These are phyloP conservation scores for Microcebus murinus DNA, from an alignment of 2,113 vertebrate species.

Conservation along the genomic window DNA sequence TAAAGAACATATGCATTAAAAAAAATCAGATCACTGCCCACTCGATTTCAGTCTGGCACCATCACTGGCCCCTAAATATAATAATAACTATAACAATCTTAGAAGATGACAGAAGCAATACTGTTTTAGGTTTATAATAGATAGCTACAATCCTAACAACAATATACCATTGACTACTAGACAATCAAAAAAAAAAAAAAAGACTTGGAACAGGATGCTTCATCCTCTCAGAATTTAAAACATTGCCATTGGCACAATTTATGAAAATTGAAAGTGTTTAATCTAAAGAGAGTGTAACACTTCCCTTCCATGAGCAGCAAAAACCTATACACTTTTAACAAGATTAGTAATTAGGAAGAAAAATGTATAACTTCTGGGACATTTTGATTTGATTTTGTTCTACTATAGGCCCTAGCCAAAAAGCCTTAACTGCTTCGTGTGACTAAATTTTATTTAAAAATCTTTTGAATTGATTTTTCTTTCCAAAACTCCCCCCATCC, in stretches of 20 bases:
- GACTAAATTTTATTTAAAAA: slow-evolving; percentile 69
- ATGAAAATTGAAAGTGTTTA: slow-evolving; percentile 84
- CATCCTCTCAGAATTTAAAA: slow-evolving; percentile 82
- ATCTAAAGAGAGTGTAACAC: slow-evolving; percentile 74
- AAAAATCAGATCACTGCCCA: slow-evolving; percentile 61
- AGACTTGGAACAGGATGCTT: slow-evolving; percentile 76
- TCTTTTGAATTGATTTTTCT: slow-evolving; percentile 51
- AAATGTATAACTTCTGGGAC: slow-evolving; percentile 27
- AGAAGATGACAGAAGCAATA: slow-evolving; percentile 50
- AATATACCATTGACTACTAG: slow-evolving; percentile 57
- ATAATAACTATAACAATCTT: slow-evolving; percentile 59
- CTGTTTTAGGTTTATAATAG: slow-evolving; percentile 61
- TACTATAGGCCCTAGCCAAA: slow-evolving; percentile 52
- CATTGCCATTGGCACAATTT: slow-evolving; percentile 83
- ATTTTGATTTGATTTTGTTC: slow-evolving; percentile 79
- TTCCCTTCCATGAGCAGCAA: slow-evolving; percentile 50
- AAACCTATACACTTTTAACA: slow-evolving; percentile 53
- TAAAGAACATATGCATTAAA: slow-evolving; percentile 52
- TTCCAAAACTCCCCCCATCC: background rate
- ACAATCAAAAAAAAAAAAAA: slow-evolving; percentile 71
- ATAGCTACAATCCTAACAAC: slow-evolving; percentile 50
- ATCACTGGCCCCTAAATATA: slow-evolving; percentile 59
- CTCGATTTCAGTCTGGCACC: slow-evolving; percentile 55
- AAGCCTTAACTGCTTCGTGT: slow-evolving; percentile 73
- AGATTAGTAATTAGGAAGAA: slow-evolving; percentile 55